Evolutionary conservation across 2,797 vertebrate genomes (phyloP).

Genomic region (Botia almorhae): DNA sequence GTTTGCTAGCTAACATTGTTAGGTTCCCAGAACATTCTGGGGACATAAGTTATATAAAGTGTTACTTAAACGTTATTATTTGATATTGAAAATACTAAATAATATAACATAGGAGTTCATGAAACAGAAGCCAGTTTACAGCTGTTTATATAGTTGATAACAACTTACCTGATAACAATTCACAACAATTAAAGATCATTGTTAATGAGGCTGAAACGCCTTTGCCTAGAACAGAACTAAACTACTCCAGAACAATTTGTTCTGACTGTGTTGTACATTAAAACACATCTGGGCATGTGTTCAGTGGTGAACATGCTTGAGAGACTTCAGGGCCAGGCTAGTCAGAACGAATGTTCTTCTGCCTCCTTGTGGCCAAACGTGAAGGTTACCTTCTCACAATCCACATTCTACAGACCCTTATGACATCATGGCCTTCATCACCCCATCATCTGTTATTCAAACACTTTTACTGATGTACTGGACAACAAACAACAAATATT

Average conservation of each 20-base stretch:
- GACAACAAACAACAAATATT: slow-evolving; percentile 1
- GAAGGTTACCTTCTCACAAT: not conserved
- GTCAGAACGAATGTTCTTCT: slow-evolving; percentile 22
- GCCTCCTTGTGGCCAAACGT: slow-evolving; percentile 45
- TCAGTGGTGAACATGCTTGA: slow-evolving; percentile 17
- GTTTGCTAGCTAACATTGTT: no score
- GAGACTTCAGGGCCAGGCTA: not conserved
- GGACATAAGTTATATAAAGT: no score
- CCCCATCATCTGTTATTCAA: not conserved
- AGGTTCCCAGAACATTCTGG: no score
- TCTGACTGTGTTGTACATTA: not conserved
- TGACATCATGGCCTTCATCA: not conserved
- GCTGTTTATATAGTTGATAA: not conserved
- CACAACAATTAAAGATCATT: not conserved
- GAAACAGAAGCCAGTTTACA: not conserved
- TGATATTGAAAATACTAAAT: not conserved
- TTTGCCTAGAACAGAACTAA: not conserved
- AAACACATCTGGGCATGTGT: slow-evolving; percentile 40
- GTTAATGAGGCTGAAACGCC: not conserved
- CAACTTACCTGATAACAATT: not conserved
- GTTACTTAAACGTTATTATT: no score
- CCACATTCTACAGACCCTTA: not conserved
- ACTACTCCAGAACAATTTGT: slow-evolving; percentile 23
- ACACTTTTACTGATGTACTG: not conserved
- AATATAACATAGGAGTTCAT: not conserved